These are phyloP conservation scores for Coregonus ussuriensis DNA, from an alignment of 2,797 vertebrate genomes.

Conservation along the genomic window DNA sequence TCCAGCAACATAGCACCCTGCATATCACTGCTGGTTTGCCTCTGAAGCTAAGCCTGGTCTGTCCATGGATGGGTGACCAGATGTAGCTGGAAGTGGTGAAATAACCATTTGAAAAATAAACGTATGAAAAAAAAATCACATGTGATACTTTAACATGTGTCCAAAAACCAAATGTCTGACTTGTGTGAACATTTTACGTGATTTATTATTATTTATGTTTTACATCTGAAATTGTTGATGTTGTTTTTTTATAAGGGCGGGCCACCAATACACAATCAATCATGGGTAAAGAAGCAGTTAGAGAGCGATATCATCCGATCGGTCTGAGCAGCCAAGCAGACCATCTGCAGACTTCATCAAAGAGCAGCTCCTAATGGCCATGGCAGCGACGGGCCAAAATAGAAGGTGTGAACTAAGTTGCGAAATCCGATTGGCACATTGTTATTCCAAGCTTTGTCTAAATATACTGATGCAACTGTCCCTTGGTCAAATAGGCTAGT, in stretches of 20 bases:
- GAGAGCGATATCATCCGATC: slow-evolving; percentile 24
- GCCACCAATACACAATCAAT: slow-evolving; percentile 49
- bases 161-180: no score
- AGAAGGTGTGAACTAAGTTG: neutral
- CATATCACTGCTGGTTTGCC: no score
- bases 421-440: neutral
- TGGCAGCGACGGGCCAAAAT: neutral
- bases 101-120: no score
- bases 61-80: no score
- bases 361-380: slow-evolving; percentile 21
- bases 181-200: no score
- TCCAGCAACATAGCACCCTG: no score
- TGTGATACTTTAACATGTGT: no score
- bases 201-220: no score
- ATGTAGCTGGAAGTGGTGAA: no score
- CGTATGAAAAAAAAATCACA: no score
- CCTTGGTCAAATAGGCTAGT: neutral
- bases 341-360: slow-evolving; percentile 64
- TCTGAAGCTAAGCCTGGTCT: no score
- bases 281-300: slow-evolving; percentile 41
- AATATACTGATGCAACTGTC: neutral
- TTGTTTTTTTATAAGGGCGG: neutral
- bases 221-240: no score
- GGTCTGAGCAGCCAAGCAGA: slow-evolving; percentile 58
- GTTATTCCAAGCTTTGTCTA: neutral